Base-by-base conservation (phyloP, 2,797 vertebrate genomes). In the Parauchenoglanis ngamensis region DNA sequence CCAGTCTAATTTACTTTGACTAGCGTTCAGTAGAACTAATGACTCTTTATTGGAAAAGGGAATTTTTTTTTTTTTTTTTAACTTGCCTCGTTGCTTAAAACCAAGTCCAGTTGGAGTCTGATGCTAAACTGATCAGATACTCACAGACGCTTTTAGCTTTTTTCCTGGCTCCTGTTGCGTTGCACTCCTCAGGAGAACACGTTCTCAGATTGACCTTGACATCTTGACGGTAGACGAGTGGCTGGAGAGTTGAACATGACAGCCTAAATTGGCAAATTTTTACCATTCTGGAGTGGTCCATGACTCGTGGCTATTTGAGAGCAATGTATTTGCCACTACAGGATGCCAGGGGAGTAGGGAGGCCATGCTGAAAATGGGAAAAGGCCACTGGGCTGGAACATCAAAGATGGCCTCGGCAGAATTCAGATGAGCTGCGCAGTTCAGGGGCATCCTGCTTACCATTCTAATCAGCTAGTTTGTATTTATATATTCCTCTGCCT, bases 381-480 rank as follows among this genome's bases (percentile, higher is more conserved):
- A 75, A 65, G 80, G 49, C 81, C 70, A 87, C 21, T 28, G 79
- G 56, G 77, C 56, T 77, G 82, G 72, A 68, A 85, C 65, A 25
- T 84, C 61, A 78, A 35, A 84, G 46, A 67, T 73, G 68, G 8
- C 25, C 73, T 63, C 23, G 25, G 15, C 17, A 77, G 70, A 83
- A 87, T 76, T 83, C 25, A 54, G 72, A 82, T 77, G 23, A 67
- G 49, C 57, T 40, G 23, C 8, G 44, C 59, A 35, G 28, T 72
- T 56, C 46, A 72, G 67, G 49, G 17, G 67, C 21, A 44, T 84
- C 68, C 83, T 84, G 68, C 28, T 84, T 84, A 73, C 68, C 35
- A 84, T 84, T 84, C 52, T 84, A 84, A 84, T 73, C 83, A 73
- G 35, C 83, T n/a, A 73, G 68, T 84, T 73, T 84, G 68, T 84